Conservation (phyloP, 2,888 invertebrate species). For the Euplexia lucipara region DNA sequence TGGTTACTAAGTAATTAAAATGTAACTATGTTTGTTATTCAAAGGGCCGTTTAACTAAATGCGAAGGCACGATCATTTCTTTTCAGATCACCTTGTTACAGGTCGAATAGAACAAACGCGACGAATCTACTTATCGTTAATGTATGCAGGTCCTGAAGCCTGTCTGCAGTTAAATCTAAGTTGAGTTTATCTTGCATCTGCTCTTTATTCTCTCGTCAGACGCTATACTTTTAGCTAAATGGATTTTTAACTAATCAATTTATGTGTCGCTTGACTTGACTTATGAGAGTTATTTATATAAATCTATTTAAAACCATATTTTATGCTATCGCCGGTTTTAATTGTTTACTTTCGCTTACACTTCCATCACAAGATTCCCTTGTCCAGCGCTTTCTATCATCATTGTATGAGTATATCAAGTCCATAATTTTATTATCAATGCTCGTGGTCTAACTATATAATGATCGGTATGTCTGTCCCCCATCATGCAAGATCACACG, state of each 20-base stretch:
- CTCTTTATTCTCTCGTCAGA: slow-evolving; percentile 23
- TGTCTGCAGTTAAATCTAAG: slow-evolving; percentile 33
- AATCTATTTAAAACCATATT: background rate
- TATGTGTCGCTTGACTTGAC: slow-evolving; percentile 24
- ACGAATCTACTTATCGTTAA: slow-evolving; percentile 35
- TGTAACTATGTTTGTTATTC: background rate
- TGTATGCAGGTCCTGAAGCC: slow-evolving; percentile 32
- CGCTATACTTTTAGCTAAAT: slow-evolving; percentile 32
- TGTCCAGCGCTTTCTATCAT: background rate
- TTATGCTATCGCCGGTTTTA: too few species aligned
- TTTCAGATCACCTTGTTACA: slow-evolving; percentile 18
- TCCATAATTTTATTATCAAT: background rate
- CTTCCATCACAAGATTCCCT: background rate
- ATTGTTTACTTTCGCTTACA: too few species aligned
- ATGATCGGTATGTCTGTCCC: background rate
- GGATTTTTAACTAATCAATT: slow-evolving; percentile 36
- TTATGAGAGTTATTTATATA: slow-evolving; percentile 20
- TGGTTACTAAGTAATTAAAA: background rate
- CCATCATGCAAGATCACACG: background rate
- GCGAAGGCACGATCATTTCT: background rate
- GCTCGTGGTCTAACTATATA: background rate
- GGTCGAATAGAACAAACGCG: slow-evolving; percentile 5
- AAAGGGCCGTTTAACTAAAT: background rate
- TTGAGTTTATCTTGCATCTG: slow-evolving; percentile 26
- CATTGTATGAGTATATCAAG: background rate